These are phyloP conservation scores for Sinopyrophorus schimmeli DNA, from an alignment of 2,888 invertebrate genomes.

Conservation along the genomic window DNA sequence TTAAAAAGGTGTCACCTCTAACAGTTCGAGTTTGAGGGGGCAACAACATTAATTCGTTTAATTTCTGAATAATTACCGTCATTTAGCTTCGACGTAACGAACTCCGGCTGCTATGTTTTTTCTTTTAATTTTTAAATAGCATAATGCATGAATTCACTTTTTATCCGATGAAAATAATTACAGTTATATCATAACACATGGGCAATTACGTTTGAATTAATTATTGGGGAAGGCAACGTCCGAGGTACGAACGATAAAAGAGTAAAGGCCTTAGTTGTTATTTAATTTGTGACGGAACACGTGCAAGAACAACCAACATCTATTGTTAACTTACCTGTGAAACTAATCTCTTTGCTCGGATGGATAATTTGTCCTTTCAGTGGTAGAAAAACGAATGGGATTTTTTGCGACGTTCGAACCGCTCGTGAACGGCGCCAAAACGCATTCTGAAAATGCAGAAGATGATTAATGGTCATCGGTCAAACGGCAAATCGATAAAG, in stretches of 20 bases:
- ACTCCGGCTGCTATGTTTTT: too few relatives aligned
- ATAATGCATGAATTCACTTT: slow-evolving; percentile 31
- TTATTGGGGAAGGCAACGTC: slow-evolving; percentile 31
- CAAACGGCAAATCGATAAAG: too few relatives aligned
- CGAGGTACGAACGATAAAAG: slow-evolving; percentile 9
- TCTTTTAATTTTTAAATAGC: too few relatives aligned
- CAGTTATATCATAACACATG: slow-evolving; percentile 22
- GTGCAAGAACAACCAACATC: slow-evolving; percentile 21
- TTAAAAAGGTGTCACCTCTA: too few relatives aligned
- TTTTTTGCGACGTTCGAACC: slow-evolving; percentile 74
- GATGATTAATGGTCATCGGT: not conserved
- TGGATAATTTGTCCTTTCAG: slow-evolving; percentile 86
- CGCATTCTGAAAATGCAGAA: slow-evolving; percentile 59
- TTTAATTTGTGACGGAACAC: slow-evolving; percentile 26
- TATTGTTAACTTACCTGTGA: slow-evolving; percentile 64
- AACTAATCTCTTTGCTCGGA: slow-evolving; percentile 83
- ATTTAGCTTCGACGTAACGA: too few relatives aligned
- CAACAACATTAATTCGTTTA: too few relatives aligned
- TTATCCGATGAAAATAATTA: slow-evolving; percentile 31
- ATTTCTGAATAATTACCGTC: too few relatives aligned
- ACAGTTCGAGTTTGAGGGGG: too few relatives aligned
- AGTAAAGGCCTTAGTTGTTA: slow-evolving; percentile 20
- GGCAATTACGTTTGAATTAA: slow-evolving; percentile 29
- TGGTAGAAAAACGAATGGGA: slow-evolving; percentile 85
- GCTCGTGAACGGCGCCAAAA: slow-evolving; percentile 78